Evolutionary conservation across 2,113 vertebrate species (phyloP).

Genomic region (Ellobius talpinus): DNA sequence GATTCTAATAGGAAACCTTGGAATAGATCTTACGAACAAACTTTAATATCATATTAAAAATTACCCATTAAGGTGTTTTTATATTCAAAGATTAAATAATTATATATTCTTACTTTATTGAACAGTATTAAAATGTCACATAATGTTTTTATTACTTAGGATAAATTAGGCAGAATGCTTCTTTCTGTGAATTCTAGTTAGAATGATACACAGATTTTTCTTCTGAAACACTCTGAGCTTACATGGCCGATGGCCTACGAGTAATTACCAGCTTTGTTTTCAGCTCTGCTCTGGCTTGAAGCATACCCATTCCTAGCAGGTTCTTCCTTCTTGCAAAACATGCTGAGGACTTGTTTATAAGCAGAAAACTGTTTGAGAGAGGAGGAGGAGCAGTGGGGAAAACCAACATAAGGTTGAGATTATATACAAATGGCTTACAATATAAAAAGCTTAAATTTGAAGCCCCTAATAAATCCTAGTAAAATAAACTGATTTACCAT

Average conservation of each 20-base stretch:
- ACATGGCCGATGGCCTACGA: constrained; percentile 5
- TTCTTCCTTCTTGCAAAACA: constrained; percentile 50
- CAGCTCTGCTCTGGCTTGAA: constrained; percentile 45
- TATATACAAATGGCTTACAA: constrained; percentile 70
- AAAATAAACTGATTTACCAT: constrained; percentile 74
- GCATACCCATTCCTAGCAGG: constrained; percentile 4
- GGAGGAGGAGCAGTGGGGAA: constrained; percentile 38
- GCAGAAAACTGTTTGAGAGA: constrained; percentile 48
- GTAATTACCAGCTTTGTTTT: constrained; percentile 66
- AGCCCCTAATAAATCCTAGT: constrained; percentile 73
- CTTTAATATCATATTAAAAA: constrained; percentile 20
- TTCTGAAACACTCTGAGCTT: constrained; percentile 56
- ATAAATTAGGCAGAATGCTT: background rate
- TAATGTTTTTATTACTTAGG: constrained; percentile 17
- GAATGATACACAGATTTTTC: background rate
- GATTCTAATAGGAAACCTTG: constrained; percentile 35
- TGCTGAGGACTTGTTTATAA: constrained; percentile 56
- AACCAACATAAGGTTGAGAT: constrained; percentile 48
- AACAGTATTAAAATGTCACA: background rate
- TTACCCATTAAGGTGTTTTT: constrained; percentile 22
- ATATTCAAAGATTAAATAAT: constrained; percentile 36
- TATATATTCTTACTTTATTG: constrained; percentile 38
- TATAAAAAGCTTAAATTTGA: constrained; percentile 72
- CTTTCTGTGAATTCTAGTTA: constrained; percentile 13
- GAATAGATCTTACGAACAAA: constrained; percentile 15